Evolutionary conservation across 2,113 vertebrate genomes (phyloP).

Genomic region (Heteronetta atricapilla): DNA sequence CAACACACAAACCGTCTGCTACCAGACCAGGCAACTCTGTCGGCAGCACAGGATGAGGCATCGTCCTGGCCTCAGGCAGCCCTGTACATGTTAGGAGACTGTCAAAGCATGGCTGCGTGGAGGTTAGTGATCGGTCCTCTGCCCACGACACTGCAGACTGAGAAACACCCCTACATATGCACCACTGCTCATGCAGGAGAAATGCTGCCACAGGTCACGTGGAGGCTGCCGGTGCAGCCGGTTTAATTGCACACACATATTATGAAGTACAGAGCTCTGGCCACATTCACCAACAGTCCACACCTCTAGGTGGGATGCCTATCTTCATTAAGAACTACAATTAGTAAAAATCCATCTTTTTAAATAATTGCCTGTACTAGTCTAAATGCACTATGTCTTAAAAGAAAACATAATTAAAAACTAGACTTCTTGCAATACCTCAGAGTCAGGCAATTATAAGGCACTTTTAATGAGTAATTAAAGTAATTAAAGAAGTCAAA

Average conservation of each 20-base stretch:
- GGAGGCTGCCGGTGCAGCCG: not conserved
- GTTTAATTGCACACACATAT: not conserved
- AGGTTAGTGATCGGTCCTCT: not conserved
- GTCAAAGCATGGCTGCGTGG: not conserved
- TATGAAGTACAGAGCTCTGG: not conserved
- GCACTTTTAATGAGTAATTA: conserved; percentile 54
- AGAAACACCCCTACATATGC: not conserved
- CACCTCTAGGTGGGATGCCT: not conserved
- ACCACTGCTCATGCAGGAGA: rapidly evolving
- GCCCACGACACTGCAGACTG: not conserved
- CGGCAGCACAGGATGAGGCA: not conserved
- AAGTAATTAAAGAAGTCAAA: conserved; percentile 57
- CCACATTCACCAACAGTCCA: not conserved
- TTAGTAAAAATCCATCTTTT: not conserved
- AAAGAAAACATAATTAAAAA: conserved; percentile 55
- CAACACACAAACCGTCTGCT: not conserved
- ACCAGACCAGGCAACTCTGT: not conserved
- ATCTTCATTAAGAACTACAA: not conserved
- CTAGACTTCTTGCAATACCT: not conserved
- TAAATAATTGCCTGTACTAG: not conserved
- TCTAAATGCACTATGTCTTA: not conserved
- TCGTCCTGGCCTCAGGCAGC: no score
- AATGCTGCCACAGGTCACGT: not conserved
- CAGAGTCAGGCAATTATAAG: conserved; percentile 44
- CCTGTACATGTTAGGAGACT: not conserved